Conservation (phyloP, 2,797 vertebrate species). For the Diglossa cyanea region DNA sequence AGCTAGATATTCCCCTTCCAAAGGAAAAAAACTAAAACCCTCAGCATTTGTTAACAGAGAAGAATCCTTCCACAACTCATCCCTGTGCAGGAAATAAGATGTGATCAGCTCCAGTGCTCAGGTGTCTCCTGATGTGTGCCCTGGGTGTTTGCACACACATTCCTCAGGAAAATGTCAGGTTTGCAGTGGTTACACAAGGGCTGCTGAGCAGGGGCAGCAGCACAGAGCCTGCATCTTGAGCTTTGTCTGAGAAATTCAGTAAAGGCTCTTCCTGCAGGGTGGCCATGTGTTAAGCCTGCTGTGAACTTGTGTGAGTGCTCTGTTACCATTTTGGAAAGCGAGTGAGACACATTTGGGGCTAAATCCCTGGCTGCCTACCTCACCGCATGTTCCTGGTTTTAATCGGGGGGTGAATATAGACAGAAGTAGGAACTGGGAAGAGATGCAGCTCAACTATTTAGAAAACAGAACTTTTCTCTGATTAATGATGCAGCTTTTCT, state of each 20-base stretch:
- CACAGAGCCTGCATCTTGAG: background rate
- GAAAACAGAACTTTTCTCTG: background rate
- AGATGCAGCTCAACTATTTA: background rate
- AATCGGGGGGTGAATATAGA: background rate
- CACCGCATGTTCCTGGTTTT: background rate
- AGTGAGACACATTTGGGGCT: background rate
- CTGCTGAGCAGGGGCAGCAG: background rate
- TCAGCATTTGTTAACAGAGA: background rate
- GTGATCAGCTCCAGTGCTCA: background rate
- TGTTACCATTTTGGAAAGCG: background rate
- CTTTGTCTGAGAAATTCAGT: background rate
- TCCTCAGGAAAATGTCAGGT: rapidly evolving
- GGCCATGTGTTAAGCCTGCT: background rate
- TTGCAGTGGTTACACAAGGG: background rate
- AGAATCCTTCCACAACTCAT: background rate
- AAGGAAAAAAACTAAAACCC: background rate
- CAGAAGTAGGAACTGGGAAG: background rate
- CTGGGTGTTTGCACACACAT: background rate
- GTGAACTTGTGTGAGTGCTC: background rate
- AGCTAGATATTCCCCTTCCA: background rate
- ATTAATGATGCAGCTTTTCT: background rate
- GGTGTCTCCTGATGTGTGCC: background rate
- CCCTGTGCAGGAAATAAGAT: background rate
- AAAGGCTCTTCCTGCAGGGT: background rate
- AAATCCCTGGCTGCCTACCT: background rate